Conservation (phyloP, 2,888 invertebrate genomes). For the Cerceris ruficornis region DNA sequence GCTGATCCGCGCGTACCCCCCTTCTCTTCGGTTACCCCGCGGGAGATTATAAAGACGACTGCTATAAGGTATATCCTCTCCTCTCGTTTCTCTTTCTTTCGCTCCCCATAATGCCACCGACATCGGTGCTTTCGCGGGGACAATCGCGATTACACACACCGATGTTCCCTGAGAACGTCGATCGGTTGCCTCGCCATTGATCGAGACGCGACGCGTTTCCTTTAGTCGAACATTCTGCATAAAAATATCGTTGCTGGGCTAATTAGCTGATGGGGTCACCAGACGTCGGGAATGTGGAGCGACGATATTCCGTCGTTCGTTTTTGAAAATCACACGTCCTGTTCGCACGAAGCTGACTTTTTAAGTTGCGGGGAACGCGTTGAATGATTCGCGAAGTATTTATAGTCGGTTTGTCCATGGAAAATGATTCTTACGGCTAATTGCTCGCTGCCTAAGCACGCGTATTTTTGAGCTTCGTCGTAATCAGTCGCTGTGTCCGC, state of each 20-base stretch:
- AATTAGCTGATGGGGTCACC: slow-evolving; percentile 13
- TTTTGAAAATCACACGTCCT: background rate
- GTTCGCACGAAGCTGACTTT: background rate
- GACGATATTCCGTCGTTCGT: slow-evolving; percentile 4
- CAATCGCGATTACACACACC: slow-evolving; percentile 58
- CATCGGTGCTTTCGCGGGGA: slow-evolving; percentile 57
- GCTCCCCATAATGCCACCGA: slow-evolving; percentile 42
- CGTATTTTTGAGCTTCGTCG: slow-evolving; percentile 1
- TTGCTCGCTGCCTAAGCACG: background rate
- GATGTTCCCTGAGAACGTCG: slow-evolving; percentile 2
- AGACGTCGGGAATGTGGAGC: slow-evolving; percentile 23
- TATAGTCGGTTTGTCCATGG: background rate
- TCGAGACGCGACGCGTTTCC: slow-evolving; percentile 12
- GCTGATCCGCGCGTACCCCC: slow-evolving; percentile 70
- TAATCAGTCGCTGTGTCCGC: background rate
- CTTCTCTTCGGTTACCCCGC: slow-evolving; percentile 42
- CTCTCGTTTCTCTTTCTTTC: slow-evolving; percentile 35
- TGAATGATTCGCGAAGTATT: background rate
- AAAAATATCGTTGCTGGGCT: slow-evolving; percentile 35
- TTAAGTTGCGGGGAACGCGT: background rate
- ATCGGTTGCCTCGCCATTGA: slow-evolving; percentile 6
- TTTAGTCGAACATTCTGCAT: slow-evolving; percentile 23
- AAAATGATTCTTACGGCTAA: background rate
- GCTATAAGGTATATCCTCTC: slow-evolving; percentile 59
- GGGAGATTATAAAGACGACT: slow-evolving; percentile 74